phyloP scores from a whole-genome alignment of 2,113 vertebrate species.

The Chaetodon auriga region DNA sequence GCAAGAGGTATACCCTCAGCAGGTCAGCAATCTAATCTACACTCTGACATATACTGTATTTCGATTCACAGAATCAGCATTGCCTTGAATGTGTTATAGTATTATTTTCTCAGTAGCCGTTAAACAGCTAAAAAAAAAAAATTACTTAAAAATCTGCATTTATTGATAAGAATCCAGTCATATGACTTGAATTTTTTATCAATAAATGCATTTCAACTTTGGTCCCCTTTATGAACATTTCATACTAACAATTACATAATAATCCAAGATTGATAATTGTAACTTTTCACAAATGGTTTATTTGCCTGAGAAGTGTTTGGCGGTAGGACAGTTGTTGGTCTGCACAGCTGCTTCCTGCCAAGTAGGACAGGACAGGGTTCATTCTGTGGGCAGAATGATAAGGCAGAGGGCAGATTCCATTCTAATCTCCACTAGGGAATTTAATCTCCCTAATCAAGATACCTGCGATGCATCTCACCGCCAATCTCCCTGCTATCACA shows the following conservation, averaged over 20 bases:
- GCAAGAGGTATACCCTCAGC: no score
- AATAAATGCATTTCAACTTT: background rate
- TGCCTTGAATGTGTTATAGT: background rate
- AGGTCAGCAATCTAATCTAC: background rate
- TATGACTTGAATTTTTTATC: background rate
- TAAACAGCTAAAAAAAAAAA: no score
- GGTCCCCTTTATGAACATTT: background rate
- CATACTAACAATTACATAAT: background rate
- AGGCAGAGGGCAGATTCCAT: slow-evolving; percentile 76
- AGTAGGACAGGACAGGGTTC: slow-evolving; percentile 69
- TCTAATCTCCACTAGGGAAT: slow-evolving; percentile 64
- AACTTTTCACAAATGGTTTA: background rate
- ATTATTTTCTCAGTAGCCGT: background rate
- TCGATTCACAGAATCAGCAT: background rate
- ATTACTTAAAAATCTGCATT: no score
- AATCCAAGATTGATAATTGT: background rate
- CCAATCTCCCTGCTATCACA: slow-evolving; percentile 52
- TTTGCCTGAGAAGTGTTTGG: slow-evolving; percentile 4
- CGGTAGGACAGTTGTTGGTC: background rate
- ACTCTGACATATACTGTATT: background rate
- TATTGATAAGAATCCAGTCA: background rate
- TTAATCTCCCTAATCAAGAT: slow-evolving; percentile 76
- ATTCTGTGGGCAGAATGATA: slow-evolving; percentile 59
- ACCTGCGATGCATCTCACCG: slow-evolving; percentile 73
- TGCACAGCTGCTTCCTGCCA: slow-evolving; percentile 52